A percentile compares a stretch with the other conserved stretches of the same genome.
Conservation (phyloP, 2,888 invertebrate species). For the Myopa tessellatipennis region DNA sequence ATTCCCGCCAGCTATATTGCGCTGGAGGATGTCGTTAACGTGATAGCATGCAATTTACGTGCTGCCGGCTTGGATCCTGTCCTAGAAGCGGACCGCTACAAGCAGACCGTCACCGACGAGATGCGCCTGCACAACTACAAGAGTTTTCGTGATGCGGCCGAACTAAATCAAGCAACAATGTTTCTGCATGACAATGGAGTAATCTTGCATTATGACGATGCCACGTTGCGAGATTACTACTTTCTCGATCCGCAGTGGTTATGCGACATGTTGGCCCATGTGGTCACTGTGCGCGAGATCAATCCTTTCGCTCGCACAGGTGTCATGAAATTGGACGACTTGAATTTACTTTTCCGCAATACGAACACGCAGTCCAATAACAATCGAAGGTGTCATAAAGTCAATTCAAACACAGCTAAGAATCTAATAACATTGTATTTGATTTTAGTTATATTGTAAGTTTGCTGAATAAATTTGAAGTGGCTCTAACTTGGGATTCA, state of each 20-base stretch:
- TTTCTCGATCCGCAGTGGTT: conserved; percentile 99
- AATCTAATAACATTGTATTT: not conserved
- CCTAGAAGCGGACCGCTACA: conserved; percentile 82
- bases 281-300: conserved; percentile 96
- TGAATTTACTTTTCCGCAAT: conserved; percentile 93
- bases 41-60: conserved; percentile 82
- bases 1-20: conserved; percentile 96
- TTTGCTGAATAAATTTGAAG: conserved; percentile 95
- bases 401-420: not conserved
- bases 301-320: conserved; percentile 94
- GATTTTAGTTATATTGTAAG: conserved; percentile 84
- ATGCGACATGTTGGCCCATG: conserved; percentile 96
- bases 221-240: conserved; percentile 92
- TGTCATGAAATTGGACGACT: conserved; percentile 93
- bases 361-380: conserved; percentile 78
- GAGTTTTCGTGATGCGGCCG: conserved; percentile 81
- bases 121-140: conserved; percentile 67
- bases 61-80: conserved; percentile 82
- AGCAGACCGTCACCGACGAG: conserved; percentile 65
- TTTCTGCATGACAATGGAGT: conserved; percentile 99
- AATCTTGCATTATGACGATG: conserved; percentile 93
- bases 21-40: conserved; percentile 90
- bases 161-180: conserved; percentile 93
- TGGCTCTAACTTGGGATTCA: conserved; percentile 96
- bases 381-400: conserved; percentile 66